Base-by-base conservation (phyloP, 2,113 vertebrate species). In the Furnarius figulus region DNA sequence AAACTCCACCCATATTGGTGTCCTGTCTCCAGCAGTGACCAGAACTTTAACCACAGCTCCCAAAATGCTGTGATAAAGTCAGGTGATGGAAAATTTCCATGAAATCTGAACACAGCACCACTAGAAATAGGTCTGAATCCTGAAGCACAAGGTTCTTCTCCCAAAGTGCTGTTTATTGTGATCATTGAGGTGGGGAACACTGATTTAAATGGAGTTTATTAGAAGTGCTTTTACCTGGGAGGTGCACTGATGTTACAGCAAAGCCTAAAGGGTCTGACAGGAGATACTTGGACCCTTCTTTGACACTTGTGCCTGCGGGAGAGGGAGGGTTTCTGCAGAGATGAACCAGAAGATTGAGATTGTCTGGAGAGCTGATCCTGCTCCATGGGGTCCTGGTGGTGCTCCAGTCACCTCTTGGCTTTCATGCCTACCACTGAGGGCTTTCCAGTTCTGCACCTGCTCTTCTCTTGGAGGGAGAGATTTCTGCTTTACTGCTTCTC, bases 331-430 rank as follows among this genome's bases (percentile, higher is more conserved):
- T 73, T 56, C 87, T 79, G 37, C 53, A 65, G 40, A 53, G 37
- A 12, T 62, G 68, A 33, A 8, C 37, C 37, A 42, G 59, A 42
- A 40, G 61, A 71, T 79, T 75, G 40, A 44, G 62, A 47, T 7
- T 27, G 21, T n/a, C 82, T 21, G 37, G 37, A 75, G 85, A 82
- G 53, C 58, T 3, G 2, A 2, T 47, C 33, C 56, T 24, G 17
- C 28, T 40, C 82, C 70, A 2, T 0, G 2, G 1, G 17, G 16
- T 31, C 40, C 62, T 63, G 1, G 0, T 18, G 44, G 17, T 46
- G 27, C 49, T 53, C 25, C 79, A 31, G 79, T 31, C 53, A 21
- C 78, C 42, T 65, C 22, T 39, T 37, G 85, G 53, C 11, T 35
- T 33, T 40, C 1, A 0, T 81, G 10, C 33, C 59, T 2, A 2